phyloP scores from a whole-genome alignment of 2,113 vertebrate species.

The Tupaia tana region DNA sequence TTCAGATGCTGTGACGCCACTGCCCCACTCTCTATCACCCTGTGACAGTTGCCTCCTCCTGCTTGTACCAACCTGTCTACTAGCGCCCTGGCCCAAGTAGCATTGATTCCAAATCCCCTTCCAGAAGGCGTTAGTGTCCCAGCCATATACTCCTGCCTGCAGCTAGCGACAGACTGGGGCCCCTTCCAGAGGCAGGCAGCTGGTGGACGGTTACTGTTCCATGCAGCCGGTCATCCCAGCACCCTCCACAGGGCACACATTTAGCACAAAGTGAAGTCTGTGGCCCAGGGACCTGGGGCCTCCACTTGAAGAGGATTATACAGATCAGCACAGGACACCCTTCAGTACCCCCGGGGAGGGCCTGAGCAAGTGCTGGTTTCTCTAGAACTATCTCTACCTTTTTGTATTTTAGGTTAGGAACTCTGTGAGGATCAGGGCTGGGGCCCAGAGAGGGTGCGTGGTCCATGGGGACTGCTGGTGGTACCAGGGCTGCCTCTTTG shows the following conservation, averaged over 20 bases:
- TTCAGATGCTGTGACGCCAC: background rate
- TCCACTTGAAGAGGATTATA: background rate
- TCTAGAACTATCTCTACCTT: background rate
- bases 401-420: background rate
- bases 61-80: background rate
- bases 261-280: background rate
- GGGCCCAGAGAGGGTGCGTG: background rate
- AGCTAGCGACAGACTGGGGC: background rate
- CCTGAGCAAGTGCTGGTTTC: background rate
- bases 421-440: background rate
- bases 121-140: background rate
- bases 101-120: background rate
- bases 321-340: background rate
- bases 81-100: background rate
- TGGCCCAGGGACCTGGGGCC: background rate
- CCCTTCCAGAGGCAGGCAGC: background rate
- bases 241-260: rapidly evolving
- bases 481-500: background rate
- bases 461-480: background rate
- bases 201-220: background rate
- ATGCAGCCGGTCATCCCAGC: background rate
- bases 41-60: background rate
- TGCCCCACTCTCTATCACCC: background rate
- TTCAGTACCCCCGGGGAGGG: rapidly evolving
- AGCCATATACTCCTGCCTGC: background rate